phyloP scores from a whole-genome alignment of 2,888 invertebrate species.

The Ernsta delagoae region DNA sequence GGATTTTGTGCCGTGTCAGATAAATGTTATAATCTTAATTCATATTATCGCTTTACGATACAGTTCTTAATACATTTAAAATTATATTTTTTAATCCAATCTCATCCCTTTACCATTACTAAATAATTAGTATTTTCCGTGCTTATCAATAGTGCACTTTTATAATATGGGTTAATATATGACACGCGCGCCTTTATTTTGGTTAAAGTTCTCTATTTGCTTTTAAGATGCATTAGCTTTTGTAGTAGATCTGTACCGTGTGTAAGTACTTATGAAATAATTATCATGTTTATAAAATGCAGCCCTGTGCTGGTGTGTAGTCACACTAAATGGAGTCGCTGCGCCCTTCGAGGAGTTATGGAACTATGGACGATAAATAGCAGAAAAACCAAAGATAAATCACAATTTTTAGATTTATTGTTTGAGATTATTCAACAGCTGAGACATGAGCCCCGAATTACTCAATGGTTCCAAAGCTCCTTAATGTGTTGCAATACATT shows the following conservation, averaged over 20 bases:
- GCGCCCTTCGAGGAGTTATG: slow-evolving; percentile 73
- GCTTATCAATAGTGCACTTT: slow-evolving; percentile 42
- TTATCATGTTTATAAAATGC: slow-evolving; percentile 58
- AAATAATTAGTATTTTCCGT: slow-evolving; percentile 39
- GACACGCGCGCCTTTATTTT: slow-evolving; percentile 51
- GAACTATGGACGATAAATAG: slow-evolving; percentile 67
- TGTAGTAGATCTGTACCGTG: slow-evolving; percentile 83
- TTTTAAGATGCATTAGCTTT: slow-evolving; percentile 77
- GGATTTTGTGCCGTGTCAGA: slow-evolving; percentile 62
- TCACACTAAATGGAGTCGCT: slow-evolving; percentile 42
- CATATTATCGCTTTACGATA: slow-evolving; percentile 62
- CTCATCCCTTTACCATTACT: slow-evolving; percentile 34
- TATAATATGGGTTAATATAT: slow-evolving; percentile 34
- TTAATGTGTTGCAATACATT: slow-evolving; percentile 82
- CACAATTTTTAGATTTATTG: slow-evolving; percentile 75
- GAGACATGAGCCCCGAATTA: slow-evolving; percentile 70
- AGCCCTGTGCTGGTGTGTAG: slow-evolving; percentile 49
- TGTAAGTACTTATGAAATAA: slow-evolving; percentile 78
- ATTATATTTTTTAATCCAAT: slow-evolving; percentile 42
- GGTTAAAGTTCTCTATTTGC: slow-evolving; percentile 76
- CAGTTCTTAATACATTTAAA: slow-evolving; percentile 53
- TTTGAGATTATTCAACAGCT: slow-evolving; percentile 71
- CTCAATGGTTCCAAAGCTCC: slow-evolving; percentile 82
- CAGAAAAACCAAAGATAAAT: slow-evolving; percentile 81
- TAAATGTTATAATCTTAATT: background rate